A percentile compares a stretch with the other conserved stretches of the same genome.
Conservation (phyloP, 2,888 invertebrate genomes). For the Agrotis ipsilon region DNA sequence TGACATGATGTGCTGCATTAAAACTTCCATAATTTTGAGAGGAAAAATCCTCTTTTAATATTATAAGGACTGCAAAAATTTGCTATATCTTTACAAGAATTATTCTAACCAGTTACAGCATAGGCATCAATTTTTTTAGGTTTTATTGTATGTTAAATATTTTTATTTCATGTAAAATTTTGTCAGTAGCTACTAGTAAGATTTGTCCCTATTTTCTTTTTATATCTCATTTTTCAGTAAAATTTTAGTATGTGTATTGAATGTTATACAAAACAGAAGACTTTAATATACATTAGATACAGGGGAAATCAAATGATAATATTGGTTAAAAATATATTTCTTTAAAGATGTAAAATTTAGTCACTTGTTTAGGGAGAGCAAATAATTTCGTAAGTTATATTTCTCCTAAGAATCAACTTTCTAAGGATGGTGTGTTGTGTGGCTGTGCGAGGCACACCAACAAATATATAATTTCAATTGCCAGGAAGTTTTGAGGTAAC, state of each 20-base stretch:
- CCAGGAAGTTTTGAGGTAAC: constrained; percentile 43
- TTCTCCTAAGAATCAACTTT: constrained; percentile 81
- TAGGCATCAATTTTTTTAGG: constrained; percentile 74
- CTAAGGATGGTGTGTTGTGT: constrained; percentile 67
- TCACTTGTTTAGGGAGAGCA: constrained; percentile 69
- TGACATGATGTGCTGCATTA: constrained; percentile 76
- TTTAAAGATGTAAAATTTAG: constrained; percentile 65
- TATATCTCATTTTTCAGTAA: constrained; percentile 60
- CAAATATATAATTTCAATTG: constrained; percentile 56
- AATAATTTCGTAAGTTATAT: constrained; percentile 76
- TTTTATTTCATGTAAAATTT: constrained; percentile 72
- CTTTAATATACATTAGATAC: constrained; percentile 70
- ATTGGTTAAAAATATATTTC: constrained; percentile 67
- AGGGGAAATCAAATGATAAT: constrained; percentile 73
- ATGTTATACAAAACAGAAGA: constrained; percentile 67
- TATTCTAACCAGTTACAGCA: constrained; percentile 73
- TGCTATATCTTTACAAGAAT: constrained; percentile 85
- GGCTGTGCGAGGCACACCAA: constrained; percentile 63
- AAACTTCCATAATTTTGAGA: constrained; percentile 78
- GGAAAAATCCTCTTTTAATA: constrained; percentile 76
- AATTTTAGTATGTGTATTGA: constrained; percentile 67
- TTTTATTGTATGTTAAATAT: constrained; percentile 70
- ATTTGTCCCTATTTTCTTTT: constrained; percentile 63
- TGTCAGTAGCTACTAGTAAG: constrained; percentile 69
- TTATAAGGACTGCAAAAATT: constrained; percentile 86